Percentiles rank a stretch among this genome's conserved stretches.
These are phyloP conservation scores for Cynopterus brachyotis DNA, from an alignment of 2,113 vertebrate genomes.

Conservation along the genomic window DNA sequence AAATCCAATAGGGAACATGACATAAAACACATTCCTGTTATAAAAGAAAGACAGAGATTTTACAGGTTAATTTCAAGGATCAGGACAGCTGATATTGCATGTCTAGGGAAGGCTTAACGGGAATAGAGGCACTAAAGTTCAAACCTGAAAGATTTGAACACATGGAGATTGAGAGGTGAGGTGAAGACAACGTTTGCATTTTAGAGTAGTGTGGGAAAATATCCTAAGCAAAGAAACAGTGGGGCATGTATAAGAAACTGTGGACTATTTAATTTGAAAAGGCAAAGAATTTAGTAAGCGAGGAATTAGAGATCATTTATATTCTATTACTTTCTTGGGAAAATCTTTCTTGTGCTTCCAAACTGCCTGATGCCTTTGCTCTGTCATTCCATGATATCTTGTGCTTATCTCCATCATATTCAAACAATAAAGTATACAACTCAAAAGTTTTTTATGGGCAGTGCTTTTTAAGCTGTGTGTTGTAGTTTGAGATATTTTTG, in stretches of 20 bases:
- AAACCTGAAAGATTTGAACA: background rate
- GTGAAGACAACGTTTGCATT: background rate
- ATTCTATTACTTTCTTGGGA: background rate
- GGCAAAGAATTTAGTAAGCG: background rate
- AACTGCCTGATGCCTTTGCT: background rate
- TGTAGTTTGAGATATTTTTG: slow-evolving; percentile 5
- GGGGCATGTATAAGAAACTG: background rate
- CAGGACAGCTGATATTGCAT: background rate
- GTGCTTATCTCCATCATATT: background rate
- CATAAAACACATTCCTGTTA: background rate
- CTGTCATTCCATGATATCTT: background rate
- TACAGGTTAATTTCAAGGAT: background rate
- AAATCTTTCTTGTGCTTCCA: background rate
- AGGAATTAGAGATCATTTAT: background rate
- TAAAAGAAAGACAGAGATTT: background rate
- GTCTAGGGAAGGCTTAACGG: background rate
- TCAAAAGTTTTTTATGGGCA: background rate
- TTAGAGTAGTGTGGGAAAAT: background rate
- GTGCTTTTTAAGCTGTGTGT: background rate
- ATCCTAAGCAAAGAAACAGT: background rate
- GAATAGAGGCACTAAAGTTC: background rate
- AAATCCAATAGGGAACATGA: background rate
- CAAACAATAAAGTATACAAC: background rate
- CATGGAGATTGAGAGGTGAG: background rate
- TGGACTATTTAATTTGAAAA: background rate